Conservation (phyloP, 2,888 invertebrate genomes). For the Drosophila differens region DNA sequence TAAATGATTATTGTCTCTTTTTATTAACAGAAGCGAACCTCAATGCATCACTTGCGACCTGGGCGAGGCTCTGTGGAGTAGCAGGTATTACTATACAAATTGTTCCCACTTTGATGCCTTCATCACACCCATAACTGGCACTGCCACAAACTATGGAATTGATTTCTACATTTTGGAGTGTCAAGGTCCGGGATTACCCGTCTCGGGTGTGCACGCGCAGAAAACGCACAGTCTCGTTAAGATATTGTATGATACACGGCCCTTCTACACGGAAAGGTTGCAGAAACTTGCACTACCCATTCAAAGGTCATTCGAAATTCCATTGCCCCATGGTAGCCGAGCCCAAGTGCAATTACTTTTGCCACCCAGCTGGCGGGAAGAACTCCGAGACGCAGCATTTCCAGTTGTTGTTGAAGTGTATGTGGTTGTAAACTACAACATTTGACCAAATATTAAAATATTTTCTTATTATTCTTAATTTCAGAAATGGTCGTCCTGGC, state of each 20-base stretch:
- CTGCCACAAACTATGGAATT: conserved; percentile 83
- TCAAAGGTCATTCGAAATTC: conserved; percentile 93
- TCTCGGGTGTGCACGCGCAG: conserved; percentile 91
- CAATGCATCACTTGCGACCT: conserved; percentile 95
- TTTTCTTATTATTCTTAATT: background rate
- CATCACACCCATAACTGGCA: conserved; percentile 87
- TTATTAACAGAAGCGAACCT: conserved; percentile 87
- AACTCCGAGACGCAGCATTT: conserved; percentile 93
- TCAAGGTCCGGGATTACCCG: conserved; percentile 95
- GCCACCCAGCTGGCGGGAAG: conserved; percentile 95
- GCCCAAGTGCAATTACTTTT: conserved; percentile 95
- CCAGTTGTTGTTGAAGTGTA: conserved; percentile 95
- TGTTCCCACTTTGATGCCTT: conserved; percentile 94
- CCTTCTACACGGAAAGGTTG: conserved; percentile 88
- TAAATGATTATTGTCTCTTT: background rate
- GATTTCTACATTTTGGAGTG: conserved; percentile 92
- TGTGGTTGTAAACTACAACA: conserved; percentile 81
- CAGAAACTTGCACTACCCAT: conserved; percentile 93
- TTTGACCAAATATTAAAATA: conserved; percentile 1
- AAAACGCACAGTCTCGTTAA: conserved; percentile 91
- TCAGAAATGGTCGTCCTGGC: conserved; percentile 96
- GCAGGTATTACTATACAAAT: conserved; percentile 92
- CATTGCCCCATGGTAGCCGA: conserved; percentile 92
- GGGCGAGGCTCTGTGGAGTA: conserved; percentile 91
- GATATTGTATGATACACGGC: conserved; percentile 91